Percentiles rank a stretch among this genome's conserved stretches.
phyloP scores from a whole-genome alignment of 2,113 vertebrate species.

The Hypomesus transpacificus region DNA sequence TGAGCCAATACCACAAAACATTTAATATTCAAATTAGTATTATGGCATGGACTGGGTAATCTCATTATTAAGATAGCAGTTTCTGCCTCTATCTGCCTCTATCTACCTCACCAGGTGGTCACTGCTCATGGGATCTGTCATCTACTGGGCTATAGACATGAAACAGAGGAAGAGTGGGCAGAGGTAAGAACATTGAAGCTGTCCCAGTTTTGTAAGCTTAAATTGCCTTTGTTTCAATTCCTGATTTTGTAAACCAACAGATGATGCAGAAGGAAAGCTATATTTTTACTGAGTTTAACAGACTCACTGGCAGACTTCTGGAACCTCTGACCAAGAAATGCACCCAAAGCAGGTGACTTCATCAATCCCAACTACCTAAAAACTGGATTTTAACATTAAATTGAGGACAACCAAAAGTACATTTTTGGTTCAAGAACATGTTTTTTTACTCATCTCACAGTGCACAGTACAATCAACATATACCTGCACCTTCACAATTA shows the following conservation, averaged over 20 bases:
- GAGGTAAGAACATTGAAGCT: slow-evolving; percentile 68
- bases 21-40: neutral
- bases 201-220: too few relatives aligned
- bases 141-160: slow-evolving; percentile 85
- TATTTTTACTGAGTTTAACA: slow-evolving; percentile 78
- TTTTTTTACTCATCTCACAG: too few relatives aligned
- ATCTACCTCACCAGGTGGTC: slow-evolving; percentile 74
- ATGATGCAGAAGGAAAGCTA: slow-evolving; percentile 84
- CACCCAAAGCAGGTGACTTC: slow-evolving; percentile 44
- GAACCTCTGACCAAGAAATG: slow-evolving; percentile 74
- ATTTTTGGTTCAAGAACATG: neutral
- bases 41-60: too few relatives aligned
- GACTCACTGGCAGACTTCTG: slow-evolving; percentile 67
- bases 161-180: slow-evolving; percentile 75
- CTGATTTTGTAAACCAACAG: slow-evolving; percentile 53
- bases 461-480: too few relatives aligned
- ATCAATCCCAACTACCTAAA: neutral
- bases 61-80: neutral
- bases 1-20: slow-evolving; percentile 59
- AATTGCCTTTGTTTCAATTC: neutral
- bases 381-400: neutral
- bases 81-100: neutral
- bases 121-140: slow-evolving; percentile 89
- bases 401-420: neutral
- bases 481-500: neutral